A percentile compares a stretch with the other conserved stretches of the same genome.
phyloP scores from a whole-genome alignment of 2,888 invertebrate species.

The Cyaniris semiargus region DNA sequence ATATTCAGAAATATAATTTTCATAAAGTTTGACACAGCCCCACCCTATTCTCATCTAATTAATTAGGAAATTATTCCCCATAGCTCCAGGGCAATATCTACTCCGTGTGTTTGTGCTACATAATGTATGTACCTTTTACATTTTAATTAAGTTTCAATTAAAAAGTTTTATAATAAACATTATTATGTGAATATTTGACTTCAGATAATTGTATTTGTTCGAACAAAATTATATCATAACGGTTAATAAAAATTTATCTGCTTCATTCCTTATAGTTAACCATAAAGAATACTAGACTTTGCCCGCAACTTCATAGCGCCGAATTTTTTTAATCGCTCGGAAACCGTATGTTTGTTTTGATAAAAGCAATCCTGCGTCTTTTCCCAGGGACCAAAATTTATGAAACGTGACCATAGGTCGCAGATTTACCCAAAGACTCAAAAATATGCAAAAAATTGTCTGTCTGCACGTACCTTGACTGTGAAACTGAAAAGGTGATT shows the following conservation, averaged over 20 bases:
- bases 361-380: no score
- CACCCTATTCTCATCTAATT: conserved; percentile 29
- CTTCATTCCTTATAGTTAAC: background rate
- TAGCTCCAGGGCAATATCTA: conserved; percentile 17
- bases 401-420: no score
- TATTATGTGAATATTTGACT: conserved; percentile 9
- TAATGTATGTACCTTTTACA: conserved; percentile 15
- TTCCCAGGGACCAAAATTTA: no score
- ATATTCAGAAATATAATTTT: conserved; percentile 26
- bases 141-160: conserved; percentile 20
- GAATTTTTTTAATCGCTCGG: no score
- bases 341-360: no score
- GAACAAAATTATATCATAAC: background rate
- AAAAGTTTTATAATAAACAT: conserved; percentile 12
- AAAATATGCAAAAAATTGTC: background rate
- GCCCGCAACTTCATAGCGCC: no score
- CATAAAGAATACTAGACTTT: background rate
- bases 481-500: conserved; percentile 11
- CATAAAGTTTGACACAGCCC: conserved; percentile 8
- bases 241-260: background rate
- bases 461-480: no score
- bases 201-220: background rate
- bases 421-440: background rate
- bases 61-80: conserved; percentile 29
- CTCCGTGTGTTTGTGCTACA: conserved; percentile 3